phyloP scores from a whole-genome alignment of 2,888 invertebrate species.

The Zonitis immaculata region DNA sequence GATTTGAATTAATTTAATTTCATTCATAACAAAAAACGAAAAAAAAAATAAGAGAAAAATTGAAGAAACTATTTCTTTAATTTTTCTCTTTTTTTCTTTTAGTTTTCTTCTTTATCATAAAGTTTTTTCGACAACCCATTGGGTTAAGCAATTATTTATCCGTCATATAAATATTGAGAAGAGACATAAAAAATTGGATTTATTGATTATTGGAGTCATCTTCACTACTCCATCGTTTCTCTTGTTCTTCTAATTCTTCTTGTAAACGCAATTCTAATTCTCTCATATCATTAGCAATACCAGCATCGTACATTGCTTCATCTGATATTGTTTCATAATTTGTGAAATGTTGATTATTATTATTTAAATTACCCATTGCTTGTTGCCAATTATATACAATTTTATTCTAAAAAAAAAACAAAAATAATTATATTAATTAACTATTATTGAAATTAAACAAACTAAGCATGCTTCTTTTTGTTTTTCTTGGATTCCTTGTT shows the following conservation, averaged over 20 bases:
- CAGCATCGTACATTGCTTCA: constrained; percentile 59
- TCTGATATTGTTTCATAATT: constrained; percentile 38
- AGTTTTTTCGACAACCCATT: constrained; percentile 40
- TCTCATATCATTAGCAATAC: constrained; percentile 64
- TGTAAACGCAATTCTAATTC: constrained; percentile 62
- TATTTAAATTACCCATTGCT: constrained; percentile 34
- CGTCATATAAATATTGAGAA: no score
- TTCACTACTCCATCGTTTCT: constrained; percentile 59
- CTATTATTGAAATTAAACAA: constrained; percentile 21
- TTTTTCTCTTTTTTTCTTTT: constrained; percentile 6
- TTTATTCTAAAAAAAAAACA: no score
- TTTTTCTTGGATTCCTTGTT: constrained; percentile 59
- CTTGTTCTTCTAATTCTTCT: constrained; percentile 62
- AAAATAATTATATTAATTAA: constrained; percentile 20
- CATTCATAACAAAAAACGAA: constrained; percentile 9
- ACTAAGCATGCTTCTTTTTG: constrained; percentile 55
- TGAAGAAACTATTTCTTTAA: constrained; percentile 19
- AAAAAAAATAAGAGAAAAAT: constrained; percentile 6
- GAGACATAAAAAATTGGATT: constrained; percentile 11
- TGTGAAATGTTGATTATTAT: constrained; percentile 19
- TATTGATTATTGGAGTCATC: constrained; percentile 49
- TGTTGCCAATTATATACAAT: constrained; percentile 43
- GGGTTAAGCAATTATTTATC: constrained; percentile 36
- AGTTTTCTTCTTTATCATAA: constrained; percentile 17
- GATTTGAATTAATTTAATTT: neutral